Percentiles rank a stretch among this genome's conserved stretches.
Conservation (phyloP, 1,140 invertebrate genomes). For the Mizuhopecten yessoensis region DNA sequence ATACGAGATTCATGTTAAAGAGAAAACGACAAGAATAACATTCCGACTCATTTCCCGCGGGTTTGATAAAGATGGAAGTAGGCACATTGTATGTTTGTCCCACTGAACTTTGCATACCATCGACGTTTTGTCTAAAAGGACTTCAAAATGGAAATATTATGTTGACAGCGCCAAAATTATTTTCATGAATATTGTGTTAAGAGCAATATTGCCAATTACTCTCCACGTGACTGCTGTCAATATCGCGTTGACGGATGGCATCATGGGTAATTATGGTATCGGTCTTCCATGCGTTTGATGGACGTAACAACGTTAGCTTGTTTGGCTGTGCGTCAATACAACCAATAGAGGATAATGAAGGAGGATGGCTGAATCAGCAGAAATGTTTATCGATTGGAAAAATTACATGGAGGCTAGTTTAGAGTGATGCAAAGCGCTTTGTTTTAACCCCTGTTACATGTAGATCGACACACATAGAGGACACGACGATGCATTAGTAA, state of each 20-base stretch:
- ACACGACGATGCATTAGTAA: not conserved
- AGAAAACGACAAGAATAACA: not conserved
- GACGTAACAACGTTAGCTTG: conserved; percentile 37
- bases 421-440: conserved; percentile 37
- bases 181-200: not conserved
- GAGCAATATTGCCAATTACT: not conserved
- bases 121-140: not conserved
- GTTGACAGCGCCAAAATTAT: too few species aligned
- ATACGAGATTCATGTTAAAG: not conserved
- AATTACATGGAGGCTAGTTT: conserved; percentile 3
- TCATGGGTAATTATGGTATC: conserved; percentile 23
- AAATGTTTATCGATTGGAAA: conserved; percentile 21
- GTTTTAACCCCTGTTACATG: not conserved
- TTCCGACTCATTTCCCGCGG: not conserved
- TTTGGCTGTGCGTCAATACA: conserved; percentile 13
- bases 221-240: not conserved
- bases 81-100: not conserved
- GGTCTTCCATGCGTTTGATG: conserved; percentile 24
- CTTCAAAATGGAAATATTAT: not conserved
- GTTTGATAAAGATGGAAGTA: not conserved
- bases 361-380: conserved; percentile 31
- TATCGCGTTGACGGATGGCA: conserved; percentile 11
- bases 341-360: conserved; percentile 16
- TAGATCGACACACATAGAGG: not conserved
- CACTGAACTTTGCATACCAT: not conserved